These are phyloP conservation scores for Chaetodon trifascialis DNA, from an alignment of 2,113 vertebrate species.

Conservation along the genomic window DNA sequence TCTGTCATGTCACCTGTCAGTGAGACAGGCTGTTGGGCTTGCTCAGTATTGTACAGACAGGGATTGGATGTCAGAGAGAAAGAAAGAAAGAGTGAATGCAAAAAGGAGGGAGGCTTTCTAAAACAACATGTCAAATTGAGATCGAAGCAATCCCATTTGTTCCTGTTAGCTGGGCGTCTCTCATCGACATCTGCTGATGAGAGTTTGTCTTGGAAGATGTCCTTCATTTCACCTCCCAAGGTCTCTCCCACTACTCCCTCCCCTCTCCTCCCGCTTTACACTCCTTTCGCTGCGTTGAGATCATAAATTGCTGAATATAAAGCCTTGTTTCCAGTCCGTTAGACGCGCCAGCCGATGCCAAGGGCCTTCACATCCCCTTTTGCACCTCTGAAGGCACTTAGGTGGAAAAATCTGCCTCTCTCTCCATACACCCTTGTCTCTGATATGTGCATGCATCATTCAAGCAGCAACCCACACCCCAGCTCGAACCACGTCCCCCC, in stretches of 20 bases:
- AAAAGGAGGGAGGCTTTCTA: slow-evolving; percentile 33
- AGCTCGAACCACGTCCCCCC: slow-evolving; percentile 25
- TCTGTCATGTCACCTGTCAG: slow-evolving; percentile 47
- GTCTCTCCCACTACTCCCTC: slow-evolving; percentile 64
- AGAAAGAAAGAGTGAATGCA: slow-evolving; percentile 30
- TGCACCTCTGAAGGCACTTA: slow-evolving; percentile 74
- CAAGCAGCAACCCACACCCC: slow-evolving; percentile 46
- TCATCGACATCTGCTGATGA: slow-evolving; percentile 77
- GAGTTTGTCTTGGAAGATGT: slow-evolving; percentile 78
- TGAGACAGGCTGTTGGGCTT: slow-evolving; percentile 26
- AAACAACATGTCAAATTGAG: slow-evolving; percentile 61
- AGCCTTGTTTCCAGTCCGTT: slow-evolving; percentile 84
- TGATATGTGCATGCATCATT: slow-evolving; percentile 77
- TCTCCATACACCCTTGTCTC: slow-evolving; percentile 58
- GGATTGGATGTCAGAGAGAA: slow-evolving; percentile 31
- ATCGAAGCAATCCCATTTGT: slow-evolving; percentile 69
- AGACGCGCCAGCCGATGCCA: slow-evolving; percentile 75
- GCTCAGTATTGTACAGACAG: slow-evolving; percentile 25
- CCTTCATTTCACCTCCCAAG: slow-evolving; percentile 82
- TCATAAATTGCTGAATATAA: slow-evolving; percentile 85
- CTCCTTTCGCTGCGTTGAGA: slow-evolving; percentile 64
- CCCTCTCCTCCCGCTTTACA: slow-evolving; percentile 47
- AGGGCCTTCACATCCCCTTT: slow-evolving; percentile 76
- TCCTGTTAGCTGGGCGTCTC: slow-evolving; percentile 64
- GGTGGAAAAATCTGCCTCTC: slow-evolving; percentile 73